Evolutionary conservation across 2,113 vertebrate genomes (phyloP), one percentile per base, ranked within the genome.

Genomic region (Gambusia affinis): DNA sequence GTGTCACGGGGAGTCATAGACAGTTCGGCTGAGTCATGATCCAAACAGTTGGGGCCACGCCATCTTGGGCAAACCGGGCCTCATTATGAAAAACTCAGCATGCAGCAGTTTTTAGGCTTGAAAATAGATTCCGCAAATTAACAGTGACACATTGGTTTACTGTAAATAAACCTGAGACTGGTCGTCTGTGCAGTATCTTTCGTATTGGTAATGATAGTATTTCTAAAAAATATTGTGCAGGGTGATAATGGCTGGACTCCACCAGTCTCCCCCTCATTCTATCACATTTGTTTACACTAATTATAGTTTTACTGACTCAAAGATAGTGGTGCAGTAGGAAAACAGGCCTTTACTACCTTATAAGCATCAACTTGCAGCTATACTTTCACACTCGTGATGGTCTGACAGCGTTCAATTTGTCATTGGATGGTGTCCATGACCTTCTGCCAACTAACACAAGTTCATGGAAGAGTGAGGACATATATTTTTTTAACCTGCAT

Each of bases 1-100:
- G 87, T 89, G 88, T 81, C 84, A 57, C 24, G 78, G 29, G 67
- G 70, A 86, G 78, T 81, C 77, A 84, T 75, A 87, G 74, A 77
- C 65, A 29, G 75, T 70, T 22, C 64, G 60, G 83, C 81, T 86
- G 84, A 91, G 80, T 87, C 76, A 86, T 29, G 67, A 79, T 31
- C 60, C 83, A 76, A 78, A 66, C 70, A 66, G 64, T 60, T 73
- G 72, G 82, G 17, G 12, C 29, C 4, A 14, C 60, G 64, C 76
- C 65, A 67, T 78, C 70, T 72, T 12, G 73, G 65, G 70, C 44
- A 30, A 57, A 42, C 65, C 19, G 60, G 66, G 29, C 4, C 19
- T 57, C 44, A 37, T 71, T 44, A 33, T 29, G 51, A 14, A 64
- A 82, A 78, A 76, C 60, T 76, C 80, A 19, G 73, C 51, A 8